phyloP scores from a whole-genome alignment of 1,140 invertebrate species.

The Plectrocnemia conspersa region DNA sequence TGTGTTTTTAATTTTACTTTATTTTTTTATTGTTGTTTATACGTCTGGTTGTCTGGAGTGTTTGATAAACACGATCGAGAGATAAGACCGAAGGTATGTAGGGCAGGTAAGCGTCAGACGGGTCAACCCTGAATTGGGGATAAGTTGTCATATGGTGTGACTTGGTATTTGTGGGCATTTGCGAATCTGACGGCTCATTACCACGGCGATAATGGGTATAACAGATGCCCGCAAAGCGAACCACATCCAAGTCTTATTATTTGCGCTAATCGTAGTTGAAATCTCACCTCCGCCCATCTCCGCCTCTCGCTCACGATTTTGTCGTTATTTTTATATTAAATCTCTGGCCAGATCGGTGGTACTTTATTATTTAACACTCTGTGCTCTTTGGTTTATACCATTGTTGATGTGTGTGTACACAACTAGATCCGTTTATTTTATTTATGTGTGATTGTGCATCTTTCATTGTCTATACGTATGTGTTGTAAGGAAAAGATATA shows the following conservation, averaged over 20 bases:
- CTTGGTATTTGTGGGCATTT: neutral
- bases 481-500: too few relatives aligned
- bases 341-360: conserved; percentile 27
- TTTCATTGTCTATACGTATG: too few relatives aligned
- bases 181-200: neutral
- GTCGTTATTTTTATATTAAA: conserved; percentile 31
- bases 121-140: neutral
- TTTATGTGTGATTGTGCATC: too few relatives aligned
- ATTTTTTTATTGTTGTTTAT: conserved; percentile 6
- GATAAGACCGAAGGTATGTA: conserved; percentile 22
- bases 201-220: neutral
- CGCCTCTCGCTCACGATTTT: conserved; percentile 27
- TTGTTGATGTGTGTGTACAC: conserved; percentile 13
- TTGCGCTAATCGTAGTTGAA: conserved; percentile 26
- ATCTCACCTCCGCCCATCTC: conserved; percentile 27
- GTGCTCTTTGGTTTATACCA: conserved; percentile 15
- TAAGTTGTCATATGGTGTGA: neutral
- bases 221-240: conserved; percentile 15
- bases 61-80: conserved; percentile 28
- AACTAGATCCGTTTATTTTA: too few relatives aligned
- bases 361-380: conserved; percentile 34
- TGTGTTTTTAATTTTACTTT: conserved; percentile 6
- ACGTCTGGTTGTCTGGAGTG: conserved; percentile 23
- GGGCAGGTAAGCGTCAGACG: conserved; percentile 4
- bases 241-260: conserved; percentile 26